Conservation (phyloP, 2,888 invertebrate species). For the Catocala sponsa region DNA sequence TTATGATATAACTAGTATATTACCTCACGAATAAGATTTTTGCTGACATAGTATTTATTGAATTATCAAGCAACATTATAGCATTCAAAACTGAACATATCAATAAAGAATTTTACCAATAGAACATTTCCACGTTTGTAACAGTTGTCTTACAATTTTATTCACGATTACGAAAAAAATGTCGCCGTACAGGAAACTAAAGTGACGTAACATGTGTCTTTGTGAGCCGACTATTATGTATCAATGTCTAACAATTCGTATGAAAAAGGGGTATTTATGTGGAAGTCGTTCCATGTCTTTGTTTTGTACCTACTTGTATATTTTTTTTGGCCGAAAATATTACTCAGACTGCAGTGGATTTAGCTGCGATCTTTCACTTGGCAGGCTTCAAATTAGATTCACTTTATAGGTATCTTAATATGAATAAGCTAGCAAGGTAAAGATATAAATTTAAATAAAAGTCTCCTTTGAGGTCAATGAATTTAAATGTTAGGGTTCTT, state of each 20-base stretch:
- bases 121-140: conserved; percentile 15
- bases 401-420: neutral
- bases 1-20: too few relatives aligned
- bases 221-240: conserved; percentile 15
- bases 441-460: too few relatives aligned
- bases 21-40: too few relatives aligned
- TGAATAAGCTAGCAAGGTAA: too few relatives aligned
- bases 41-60: too few relatives aligned
- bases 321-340: neutral
- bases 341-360: too few relatives aligned
- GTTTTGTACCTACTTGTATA: neutral
- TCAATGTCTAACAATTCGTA: conserved; percentile 4
- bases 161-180: conserved; percentile 14
- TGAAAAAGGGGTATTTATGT: conserved; percentile 5
- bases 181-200: conserved; percentile 29
- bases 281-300: neutral
- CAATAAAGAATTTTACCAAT: conserved; percentile 26
- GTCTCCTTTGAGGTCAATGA: too few relatives aligned
- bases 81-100: neutral
- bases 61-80: neutral
- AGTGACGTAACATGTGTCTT: conserved; percentile 19
- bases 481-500: too few relatives aligned
- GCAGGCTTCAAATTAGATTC: neutral
- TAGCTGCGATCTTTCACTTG: too few relatives aligned
- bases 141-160: conserved; percentile 23